Evolutionary conservation across 2,888 invertebrate genomes (phyloP).

Genomic region (Tachystola acroxantha): DNA sequence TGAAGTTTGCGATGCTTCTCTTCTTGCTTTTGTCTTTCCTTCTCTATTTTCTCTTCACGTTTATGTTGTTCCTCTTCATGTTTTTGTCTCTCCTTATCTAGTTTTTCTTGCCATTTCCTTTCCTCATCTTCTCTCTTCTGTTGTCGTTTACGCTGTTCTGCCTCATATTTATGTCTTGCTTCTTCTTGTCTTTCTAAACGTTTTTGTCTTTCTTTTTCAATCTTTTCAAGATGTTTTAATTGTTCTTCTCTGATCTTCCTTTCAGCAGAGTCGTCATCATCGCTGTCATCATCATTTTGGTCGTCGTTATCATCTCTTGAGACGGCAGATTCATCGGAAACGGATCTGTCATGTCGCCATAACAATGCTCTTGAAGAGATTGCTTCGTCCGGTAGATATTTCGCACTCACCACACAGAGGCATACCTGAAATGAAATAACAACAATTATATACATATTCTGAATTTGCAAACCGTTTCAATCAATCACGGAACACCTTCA

Average conservation of each 20-base stretch:
- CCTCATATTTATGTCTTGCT: slow-evolving; percentile 20
- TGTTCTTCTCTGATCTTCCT: slow-evolving; percentile 28
- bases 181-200: slow-evolving; percentile 27
- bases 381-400: slow-evolving; percentile 58
- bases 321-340: slow-evolving; percentile 38
- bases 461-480: not conserved
- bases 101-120: slow-evolving; percentile 21
- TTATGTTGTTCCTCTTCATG: slow-evolving; percentile 21
- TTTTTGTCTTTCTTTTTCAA: slow-evolving; percentile 35
- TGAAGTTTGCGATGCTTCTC: slow-evolving; percentile 31
- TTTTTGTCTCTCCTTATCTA: slow-evolving; percentile 15
- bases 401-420: slow-evolving; percentile 57
- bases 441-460: slow-evolving; percentile 5
- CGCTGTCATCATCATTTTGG: slow-evolving; percentile 29
- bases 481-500: not conserved
- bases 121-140: slow-evolving; percentile 23
- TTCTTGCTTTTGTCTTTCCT: slow-evolving; percentile 21
- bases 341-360: slow-evolving; percentile 35
- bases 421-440: slow-evolving; percentile 47
- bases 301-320: slow-evolving; percentile 27
- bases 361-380: slow-evolving; percentile 32
- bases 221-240: slow-evolving; percentile 31
- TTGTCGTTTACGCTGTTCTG: slow-evolving; percentile 25
- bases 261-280: slow-evolving; percentile 22
- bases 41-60: slow-evolving; percentile 17